Evolutionary conservation across 64 coral and sea anemone species (phyloP), one percentile per base, ranked within the genome.

Genomic region (Orbicella faveolata): DNA sequence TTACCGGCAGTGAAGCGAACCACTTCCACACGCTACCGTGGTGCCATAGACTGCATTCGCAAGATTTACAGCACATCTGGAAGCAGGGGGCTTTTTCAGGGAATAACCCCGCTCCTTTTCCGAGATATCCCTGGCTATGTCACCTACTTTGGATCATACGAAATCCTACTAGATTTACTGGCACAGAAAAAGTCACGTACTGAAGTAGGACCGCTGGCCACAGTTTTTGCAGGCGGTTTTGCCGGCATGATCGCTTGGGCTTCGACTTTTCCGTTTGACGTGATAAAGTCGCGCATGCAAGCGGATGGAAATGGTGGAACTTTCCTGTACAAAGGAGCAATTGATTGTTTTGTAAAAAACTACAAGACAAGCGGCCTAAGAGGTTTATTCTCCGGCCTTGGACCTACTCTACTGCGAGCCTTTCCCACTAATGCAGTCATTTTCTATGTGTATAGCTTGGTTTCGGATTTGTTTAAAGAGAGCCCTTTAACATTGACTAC

Each of bases 81-180:
- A 33, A 33, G 90, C 30, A 89, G 77, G 88, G 97, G 97, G 7
- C 82, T 84, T 88, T 99, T 93, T 52, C 94, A 95, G 92, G 97
- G 97, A 16, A 65, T 84, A 37, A 64, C 74, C 19, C 84, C 89
- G 0, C 87, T 89, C 14, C 30, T 89, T 52, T 66, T 95, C 16
- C 91, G 97, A 25, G 97, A 99, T 88, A 76, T 93, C 15, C 97
- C 97, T 8, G 97, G 90, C 9, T 96, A 94, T 85, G 84, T 84
- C 4, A 78, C 89, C 2, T 99, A 99, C 70, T 99, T 99, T 89
- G 94, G 83, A 2, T 61, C 89, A 3, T 96, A 96, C 80, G 94
- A 99, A 48, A 79, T 78, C 52, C 62, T 99, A 0, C 78, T 80
- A 17, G 90, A 88, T 33, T 67, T 36, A n/a, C 36, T 93, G 19